Conservation (phyloP, 2,113 vertebrate genomes). For the Suricata suricatta region DNA sequence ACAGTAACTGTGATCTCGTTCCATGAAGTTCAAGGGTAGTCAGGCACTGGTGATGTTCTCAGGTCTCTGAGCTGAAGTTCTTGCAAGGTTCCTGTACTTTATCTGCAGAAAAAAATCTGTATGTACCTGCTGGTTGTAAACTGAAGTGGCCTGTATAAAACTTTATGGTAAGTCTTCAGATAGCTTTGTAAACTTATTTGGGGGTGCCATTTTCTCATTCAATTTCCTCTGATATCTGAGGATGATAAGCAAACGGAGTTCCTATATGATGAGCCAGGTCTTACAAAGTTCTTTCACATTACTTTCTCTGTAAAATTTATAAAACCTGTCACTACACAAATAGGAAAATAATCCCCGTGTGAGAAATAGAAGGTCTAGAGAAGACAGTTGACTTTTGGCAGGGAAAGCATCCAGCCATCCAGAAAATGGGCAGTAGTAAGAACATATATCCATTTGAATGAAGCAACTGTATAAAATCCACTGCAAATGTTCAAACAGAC, state of each 20-base stretch:
- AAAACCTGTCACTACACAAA: not conserved
- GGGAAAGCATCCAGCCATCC: not conserved
- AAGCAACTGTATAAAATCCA: not conserved
- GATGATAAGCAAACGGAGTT: not conserved
- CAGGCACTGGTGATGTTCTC: not conserved
- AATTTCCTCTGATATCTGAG: not conserved
- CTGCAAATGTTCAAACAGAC: not conserved
- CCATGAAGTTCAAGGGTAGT: not conserved
- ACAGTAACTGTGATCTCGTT: not conserved
- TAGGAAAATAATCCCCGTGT: not conserved
- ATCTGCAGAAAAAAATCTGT: not conserved
- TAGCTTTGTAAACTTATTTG: not conserved
- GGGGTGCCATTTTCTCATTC: not conserved
- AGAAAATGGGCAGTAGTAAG: not conserved
- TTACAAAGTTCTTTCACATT: not conserved
- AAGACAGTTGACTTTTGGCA: not conserved
- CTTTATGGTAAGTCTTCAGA: not conserved
- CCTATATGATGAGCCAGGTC: not conserved
- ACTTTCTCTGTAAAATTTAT: not conserved
- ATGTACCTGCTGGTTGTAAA: not conserved
- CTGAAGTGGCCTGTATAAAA: not conserved
- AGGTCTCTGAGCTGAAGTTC: not conserved
- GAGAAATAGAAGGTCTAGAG: not conserved
- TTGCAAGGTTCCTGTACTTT: not conserved
- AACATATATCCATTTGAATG: not conserved